Evolutionary conservation across 2,888 invertebrate genomes (phyloP).

Genomic region (Eupithecia centaureata): DNA sequence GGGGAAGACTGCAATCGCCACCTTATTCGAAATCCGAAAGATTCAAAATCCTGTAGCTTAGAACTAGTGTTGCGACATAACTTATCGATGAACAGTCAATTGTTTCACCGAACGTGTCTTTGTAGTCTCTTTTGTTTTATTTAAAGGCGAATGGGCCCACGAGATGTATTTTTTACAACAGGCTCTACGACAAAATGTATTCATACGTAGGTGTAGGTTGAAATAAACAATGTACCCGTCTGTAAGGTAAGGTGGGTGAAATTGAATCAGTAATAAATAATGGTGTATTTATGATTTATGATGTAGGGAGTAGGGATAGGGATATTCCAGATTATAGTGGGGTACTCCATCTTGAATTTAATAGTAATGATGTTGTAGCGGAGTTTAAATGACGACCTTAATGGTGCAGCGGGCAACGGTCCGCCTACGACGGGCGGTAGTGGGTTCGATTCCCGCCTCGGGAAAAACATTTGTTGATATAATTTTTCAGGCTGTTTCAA

Average conservation of each 20-base stretch:
- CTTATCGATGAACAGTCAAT: constrained; percentile 64
- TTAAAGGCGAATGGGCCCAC: constrained; percentile 73
- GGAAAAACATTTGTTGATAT: too few species aligned
- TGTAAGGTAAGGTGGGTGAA: constrained; percentile 69
- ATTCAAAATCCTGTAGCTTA: constrained; percentile 14
- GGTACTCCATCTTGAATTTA: constrained; percentile 45
- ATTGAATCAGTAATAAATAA: constrained; percentile 81
- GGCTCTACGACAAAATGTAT: constrained; percentile 56
- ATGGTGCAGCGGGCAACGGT: background rate
- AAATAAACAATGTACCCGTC: constrained; percentile 72
- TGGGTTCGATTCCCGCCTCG: too few species aligned
- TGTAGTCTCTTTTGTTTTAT: constrained; percentile 82
- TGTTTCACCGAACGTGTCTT: constrained; percentile 83
- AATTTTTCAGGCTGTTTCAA: too few species aligned
- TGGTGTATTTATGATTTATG: constrained; percentile 78
- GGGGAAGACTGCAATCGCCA: constrained; percentile 42
- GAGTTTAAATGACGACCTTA: background rate
- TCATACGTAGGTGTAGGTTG: constrained; percentile 52
- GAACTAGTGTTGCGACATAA: constrained; percentile 57
- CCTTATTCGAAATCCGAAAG: constrained; percentile 52
- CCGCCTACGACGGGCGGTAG: too few species aligned
- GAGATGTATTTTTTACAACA: constrained; percentile 69
- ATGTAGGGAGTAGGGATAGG: constrained; percentile 48
- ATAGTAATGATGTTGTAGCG: constrained; percentile 45
- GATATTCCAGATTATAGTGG: constrained; percentile 51